A percentile compares a stretch with the other conserved stretches of the same genome.
These are phyloP conservation scores for Danaus chrysippus DNA, from an alignment of 2,888 invertebrate genomes.

Conservation along the genomic window DNA sequence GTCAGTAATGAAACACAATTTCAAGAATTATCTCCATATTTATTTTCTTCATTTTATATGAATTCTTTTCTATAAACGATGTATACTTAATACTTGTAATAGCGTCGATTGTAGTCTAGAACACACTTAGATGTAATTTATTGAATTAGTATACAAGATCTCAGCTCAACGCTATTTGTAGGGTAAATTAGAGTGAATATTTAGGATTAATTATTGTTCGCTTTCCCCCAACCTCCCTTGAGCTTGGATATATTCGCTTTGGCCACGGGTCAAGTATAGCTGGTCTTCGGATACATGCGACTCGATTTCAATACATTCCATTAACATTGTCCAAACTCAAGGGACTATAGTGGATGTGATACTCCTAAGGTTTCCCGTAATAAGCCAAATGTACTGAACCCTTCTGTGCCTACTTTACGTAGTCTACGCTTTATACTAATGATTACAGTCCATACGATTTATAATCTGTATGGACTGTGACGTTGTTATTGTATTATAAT, in stretches of 20 bases:
- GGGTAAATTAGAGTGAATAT: conserved; percentile 61
- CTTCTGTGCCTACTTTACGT: conserved; percentile 76
- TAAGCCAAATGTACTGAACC: conserved; percentile 78
- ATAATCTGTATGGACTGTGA: conserved; percentile 22
- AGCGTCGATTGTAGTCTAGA: conserved; percentile 33
- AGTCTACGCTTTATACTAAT: conserved; percentile 48
- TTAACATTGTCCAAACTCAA: conserved; percentile 44
- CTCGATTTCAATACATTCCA: conserved; percentile 53
- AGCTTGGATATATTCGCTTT: conserved; percentile 37
- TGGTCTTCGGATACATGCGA: no score
- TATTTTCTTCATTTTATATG: no score
- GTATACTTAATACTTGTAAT: conserved; percentile 18
- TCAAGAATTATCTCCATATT: no score
- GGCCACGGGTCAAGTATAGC: no score
- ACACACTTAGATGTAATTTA: conserved; percentile 47
- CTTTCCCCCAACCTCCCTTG: conserved; percentile 59
- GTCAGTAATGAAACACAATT: no score
- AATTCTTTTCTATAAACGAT: no score
- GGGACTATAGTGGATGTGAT: conserved; percentile 72
- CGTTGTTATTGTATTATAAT: conserved; percentile 22
- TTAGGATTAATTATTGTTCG: conserved; percentile 66
- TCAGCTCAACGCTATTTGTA: conserved; percentile 76
- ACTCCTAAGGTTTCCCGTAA: conserved; percentile 68
- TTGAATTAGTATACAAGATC: conserved; percentile 70
- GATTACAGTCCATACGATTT: conserved; percentile 17